phyloP scores from a whole-genome alignment of 2,888 invertebrate species.

The Lepidonotus clava region DNA sequence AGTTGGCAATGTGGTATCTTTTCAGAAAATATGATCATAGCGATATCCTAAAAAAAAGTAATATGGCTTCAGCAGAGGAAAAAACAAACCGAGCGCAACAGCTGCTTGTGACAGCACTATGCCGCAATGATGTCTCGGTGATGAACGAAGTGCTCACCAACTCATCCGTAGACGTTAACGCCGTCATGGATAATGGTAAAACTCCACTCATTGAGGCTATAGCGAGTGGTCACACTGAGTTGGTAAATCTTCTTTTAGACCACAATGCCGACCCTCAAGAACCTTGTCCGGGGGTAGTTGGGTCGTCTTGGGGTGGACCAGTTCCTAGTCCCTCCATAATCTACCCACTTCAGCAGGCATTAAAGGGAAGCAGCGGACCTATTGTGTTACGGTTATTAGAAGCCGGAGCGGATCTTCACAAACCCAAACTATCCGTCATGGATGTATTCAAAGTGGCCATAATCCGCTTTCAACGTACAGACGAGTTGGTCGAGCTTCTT shows the following conservation, averaged over 20 bases:
- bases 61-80: conserved; percentile 2
- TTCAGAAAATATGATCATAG: no score
- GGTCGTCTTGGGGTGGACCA: background rate
- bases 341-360: conserved; percentile 21
- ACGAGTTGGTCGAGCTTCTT: background rate
- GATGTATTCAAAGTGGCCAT: background rate
- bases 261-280: background rate
- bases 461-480: background rate
- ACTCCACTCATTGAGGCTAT: conserved; percentile 33
- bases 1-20: no score
- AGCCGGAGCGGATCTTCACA: conserved; percentile 2
- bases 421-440: background rate
- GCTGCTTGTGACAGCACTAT: background rate
- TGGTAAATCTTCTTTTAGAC: background rate
- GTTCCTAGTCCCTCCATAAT: background rate
- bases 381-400: background rate
- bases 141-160: background rate
- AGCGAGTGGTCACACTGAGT: background rate
- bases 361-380: background rate
- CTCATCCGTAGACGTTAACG: background rate
- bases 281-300: background rate
- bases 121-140: background rate
- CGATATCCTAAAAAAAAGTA: no score
- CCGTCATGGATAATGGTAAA: conserved; percentile 4
- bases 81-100: background rate